These are phyloP conservation scores for Crenichthys baileyi DNA, from an alignment of 2,797 vertebrate genomes.

Conservation along the genomic window DNA sequence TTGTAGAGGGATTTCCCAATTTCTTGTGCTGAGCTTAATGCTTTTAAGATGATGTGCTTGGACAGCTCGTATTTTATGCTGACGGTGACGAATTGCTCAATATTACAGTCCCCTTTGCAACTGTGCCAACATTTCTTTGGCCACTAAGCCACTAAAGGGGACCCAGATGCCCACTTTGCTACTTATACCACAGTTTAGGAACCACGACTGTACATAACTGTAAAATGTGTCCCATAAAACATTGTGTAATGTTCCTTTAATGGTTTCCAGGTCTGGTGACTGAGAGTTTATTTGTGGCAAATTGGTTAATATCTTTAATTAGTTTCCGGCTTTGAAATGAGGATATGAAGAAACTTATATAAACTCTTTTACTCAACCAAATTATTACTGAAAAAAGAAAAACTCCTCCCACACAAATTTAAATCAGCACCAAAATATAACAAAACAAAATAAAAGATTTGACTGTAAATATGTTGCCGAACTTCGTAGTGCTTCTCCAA, in stretches of 20 bases:
- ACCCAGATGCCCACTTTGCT: neutral
- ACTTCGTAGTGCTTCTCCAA: constrained; percentile 22
- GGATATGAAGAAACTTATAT: constrained; percentile 34
- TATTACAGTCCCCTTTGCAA: neutral
- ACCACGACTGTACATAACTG: too few species aligned
- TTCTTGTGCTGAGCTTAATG: neutral
- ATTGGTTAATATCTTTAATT: constrained; percentile 45
- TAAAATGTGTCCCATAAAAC: constrained; percentile 22
- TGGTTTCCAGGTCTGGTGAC: constrained; percentile 15
- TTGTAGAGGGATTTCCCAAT: too few species aligned
- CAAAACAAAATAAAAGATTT: constrained; percentile 3
- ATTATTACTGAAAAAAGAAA: constrained; percentile 20
- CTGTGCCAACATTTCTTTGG: neutral
- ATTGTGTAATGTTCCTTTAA: constrained; percentile 33
- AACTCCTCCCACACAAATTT: constrained; percentile 27
- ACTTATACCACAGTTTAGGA: too few species aligned
- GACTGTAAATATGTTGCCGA: constrained; percentile 21
- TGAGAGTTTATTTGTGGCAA: neutral
- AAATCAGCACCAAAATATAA: neutral
- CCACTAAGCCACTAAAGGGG: neutral
- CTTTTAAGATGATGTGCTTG: neutral
- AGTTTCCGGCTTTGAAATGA: constrained; percentile 53
- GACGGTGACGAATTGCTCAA: neutral
- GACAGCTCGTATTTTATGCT: neutral
- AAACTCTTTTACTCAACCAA: constrained; percentile 22